These are phyloP conservation scores for Brienomyrus longianalis DNA, from an alignment of 2,113 vertebrate species.

Conservation along the genomic window DNA sequence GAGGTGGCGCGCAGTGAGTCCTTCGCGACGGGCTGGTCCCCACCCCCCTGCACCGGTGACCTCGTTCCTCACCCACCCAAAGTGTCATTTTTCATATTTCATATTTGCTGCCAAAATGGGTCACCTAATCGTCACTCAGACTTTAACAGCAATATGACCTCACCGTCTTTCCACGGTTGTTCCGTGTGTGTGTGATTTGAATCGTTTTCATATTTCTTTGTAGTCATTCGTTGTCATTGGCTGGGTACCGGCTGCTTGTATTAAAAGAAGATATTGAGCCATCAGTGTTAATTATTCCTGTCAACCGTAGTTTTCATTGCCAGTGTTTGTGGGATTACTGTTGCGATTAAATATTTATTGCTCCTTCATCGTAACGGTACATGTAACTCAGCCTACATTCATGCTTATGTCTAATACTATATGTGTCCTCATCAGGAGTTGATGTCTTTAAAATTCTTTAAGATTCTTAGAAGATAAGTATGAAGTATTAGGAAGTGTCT, in stretches of 20 bases:
- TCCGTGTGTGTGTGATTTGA: neutral
- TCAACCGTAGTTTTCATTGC: neutral
- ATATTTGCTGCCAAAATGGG: neutral
- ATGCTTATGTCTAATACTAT: neutral
- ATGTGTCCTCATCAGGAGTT: neutral
- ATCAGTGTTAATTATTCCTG: neutral
- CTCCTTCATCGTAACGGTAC: neutral
- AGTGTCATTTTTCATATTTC: neutral
- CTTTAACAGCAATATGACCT: neutral
- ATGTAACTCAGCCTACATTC: neutral
- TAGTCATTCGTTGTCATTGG: neutral
- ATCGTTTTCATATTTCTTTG: neutral
- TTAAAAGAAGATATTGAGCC: neutral
- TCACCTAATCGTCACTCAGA: constrained; percentile 1
- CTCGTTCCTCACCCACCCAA: neutral
- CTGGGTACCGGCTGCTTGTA: constrained; percentile 17
- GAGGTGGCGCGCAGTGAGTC: constrained; percentile 74
- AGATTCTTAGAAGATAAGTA: neutral
- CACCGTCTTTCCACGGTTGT: neutral
- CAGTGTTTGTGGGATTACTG: neutral
- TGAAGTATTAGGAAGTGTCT: neutral
- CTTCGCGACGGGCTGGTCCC: neutral
- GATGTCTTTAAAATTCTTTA: neutral
- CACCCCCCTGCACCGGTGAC: neutral
- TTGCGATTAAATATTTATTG: neutral